Conservation (phyloP, 2,797 vertebrate genomes). For the Agapornis canus region DNA sequence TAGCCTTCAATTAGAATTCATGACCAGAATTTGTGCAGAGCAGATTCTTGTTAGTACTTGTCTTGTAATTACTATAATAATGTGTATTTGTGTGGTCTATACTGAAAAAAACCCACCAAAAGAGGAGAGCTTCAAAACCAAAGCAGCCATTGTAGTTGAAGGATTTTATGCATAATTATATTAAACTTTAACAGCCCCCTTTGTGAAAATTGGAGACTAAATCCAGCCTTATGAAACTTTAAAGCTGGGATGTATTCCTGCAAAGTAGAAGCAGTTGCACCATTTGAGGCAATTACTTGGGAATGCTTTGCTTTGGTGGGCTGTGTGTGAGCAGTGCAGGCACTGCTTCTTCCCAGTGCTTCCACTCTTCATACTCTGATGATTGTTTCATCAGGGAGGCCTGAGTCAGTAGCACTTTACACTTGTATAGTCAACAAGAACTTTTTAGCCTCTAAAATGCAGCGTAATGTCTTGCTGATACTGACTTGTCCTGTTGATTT, state of each 20-base stretch:
- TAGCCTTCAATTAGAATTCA: background rate
- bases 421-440: background rate
- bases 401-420: background rate
- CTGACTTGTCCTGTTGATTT: background rate
- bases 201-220: background rate
- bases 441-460: background rate
- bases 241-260: background rate
- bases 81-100: background rate
- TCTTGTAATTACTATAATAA: background rate
- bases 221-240: background rate
- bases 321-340: background rate
- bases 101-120: background rate
- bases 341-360: background rate
- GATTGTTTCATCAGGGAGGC: background rate
- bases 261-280: background rate
- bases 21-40: background rate
- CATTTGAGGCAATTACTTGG: background rate
- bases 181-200: background rate
- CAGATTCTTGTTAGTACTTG: constrained; percentile 11
- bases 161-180: background rate
- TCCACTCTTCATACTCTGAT: background rate
- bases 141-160: background rate
- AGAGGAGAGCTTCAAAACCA: background rate
- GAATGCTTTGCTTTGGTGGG: background rate
- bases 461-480: background rate